These are phyloP conservation scores for Alloscopus bannaensis DNA, from an alignment of 2,888 invertebrate species.

Conservation along the genomic window DNA sequence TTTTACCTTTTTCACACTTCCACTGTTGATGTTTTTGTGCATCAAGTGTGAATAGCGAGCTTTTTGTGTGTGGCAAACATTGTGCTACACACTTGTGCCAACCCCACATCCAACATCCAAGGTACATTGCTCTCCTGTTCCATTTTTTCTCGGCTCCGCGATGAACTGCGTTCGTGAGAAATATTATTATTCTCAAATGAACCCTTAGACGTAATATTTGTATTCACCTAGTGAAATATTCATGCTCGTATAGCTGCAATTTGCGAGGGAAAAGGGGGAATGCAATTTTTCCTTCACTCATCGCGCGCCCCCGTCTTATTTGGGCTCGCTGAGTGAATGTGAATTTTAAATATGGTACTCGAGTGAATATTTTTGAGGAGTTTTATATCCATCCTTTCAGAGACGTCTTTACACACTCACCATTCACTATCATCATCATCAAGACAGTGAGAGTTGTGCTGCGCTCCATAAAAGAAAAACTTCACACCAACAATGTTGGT, in stretches of 20 bases:
- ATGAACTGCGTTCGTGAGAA: not conserved
- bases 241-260: not conserved
- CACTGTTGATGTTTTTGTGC: not conserved
- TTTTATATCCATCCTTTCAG: not conserved
- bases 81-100: not conserved
- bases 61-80: not conserved
- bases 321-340: conserved; percentile 3
- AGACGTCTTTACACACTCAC: too few relatives aligned
- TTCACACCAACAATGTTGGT: too few relatives aligned
- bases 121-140: conserved; percentile 1
- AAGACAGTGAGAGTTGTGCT: too few relatives aligned
- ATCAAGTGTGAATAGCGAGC: not conserved
- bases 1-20: too few relatives aligned
- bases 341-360: conserved; percentile 22
- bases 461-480: too few relatives aligned
- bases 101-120: not conserved
- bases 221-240: conserved; percentile 8
- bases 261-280: conserved; percentile 1
- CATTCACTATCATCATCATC: too few relatives aligned
- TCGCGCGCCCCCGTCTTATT: too few relatives aligned
- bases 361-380: conserved; percentile 9
- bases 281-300: conserved; percentile 3
- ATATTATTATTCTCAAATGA: conserved; percentile 22
- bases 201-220: conserved; percentile 3
- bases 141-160: not conserved